Evolutionary conservation across 92 coral and sea anemone genomes (phyloP).

Genomic region (Virgularia gustaviana): DNA sequence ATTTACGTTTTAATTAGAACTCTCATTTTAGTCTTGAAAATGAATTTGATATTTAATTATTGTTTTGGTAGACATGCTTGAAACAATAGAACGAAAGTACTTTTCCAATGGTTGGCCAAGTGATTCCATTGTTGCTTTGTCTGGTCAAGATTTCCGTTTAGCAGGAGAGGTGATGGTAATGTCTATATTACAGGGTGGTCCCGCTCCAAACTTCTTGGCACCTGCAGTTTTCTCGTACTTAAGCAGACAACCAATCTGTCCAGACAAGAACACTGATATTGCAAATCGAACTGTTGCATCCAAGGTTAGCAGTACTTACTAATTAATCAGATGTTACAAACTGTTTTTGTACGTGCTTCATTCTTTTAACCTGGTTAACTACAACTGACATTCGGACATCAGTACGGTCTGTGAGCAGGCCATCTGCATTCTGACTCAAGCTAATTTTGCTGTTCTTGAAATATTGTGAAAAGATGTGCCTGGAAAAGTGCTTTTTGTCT

Average conservation of each 20-base stretch:
- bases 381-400: no score
- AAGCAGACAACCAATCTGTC: not conserved
- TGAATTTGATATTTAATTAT: no score
- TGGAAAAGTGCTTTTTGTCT: no score
- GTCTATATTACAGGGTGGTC: conserved; percentile 58
- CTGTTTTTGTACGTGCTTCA: no score
- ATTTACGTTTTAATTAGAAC: no score
- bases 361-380: no score
- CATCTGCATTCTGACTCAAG: no score
- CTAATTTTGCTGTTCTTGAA: no score
- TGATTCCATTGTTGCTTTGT: conserved; percentile 45
- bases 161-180: conserved; percentile 49
- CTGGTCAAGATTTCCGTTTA: conserved; percentile 27
- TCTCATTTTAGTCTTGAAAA: no score
- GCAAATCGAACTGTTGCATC: not conserved
- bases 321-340: no score
- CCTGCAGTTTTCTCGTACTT: conserved; percentile 10
- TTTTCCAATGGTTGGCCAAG: conserved; percentile 44
- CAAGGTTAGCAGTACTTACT: not conserved
- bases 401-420: no score
- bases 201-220: conserved; percentile 57
- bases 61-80: conserved; percentile 47
- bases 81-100: conserved; percentile 34
- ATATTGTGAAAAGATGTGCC: no score
- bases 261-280: not conserved